Base-by-base conservation (phyloP, 2,888 invertebrate genomes). In the Mimas tiliae region DNA sequence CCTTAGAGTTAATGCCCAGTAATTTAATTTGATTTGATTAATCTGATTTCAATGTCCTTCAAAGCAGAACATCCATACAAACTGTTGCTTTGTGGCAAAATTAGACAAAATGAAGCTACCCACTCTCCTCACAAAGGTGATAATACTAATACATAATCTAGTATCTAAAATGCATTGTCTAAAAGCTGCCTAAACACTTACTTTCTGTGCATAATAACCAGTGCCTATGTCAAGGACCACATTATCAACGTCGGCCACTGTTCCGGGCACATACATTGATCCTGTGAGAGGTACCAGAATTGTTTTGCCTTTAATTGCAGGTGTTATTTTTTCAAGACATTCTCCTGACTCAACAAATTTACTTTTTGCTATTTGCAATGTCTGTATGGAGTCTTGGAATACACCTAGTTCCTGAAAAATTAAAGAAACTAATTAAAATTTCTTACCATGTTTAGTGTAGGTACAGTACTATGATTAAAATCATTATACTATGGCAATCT, bases 201-300 rank as follows among this genome's bases (percentile, higher is more conserved):
- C 98, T 95, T 98, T 98, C 89, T 99, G 97, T 21, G 97, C 97
- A 93, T 97, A 99, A 88, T 99, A 99, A 71, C 99, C 98, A 64
- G 99, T 99, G 64, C 99, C 99, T 82, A 99, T 96, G 88, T 99
- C 99, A 74, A 99, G 97, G 42, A 99, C 94, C 65, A 99, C 98
- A 86, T 96, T 96, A 65, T 97, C 95, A 45, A 97, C 95, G 83
- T 99, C 97, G 69, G 95, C 95, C 68, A 99, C 94, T 77, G 95
- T 95, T 1, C 99, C 99, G 51, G 98, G 97, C 52, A 99, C 98
- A 93, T 99, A 99, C 97, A 99, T 98, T 78, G 99, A 99, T 78
- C 98, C 97, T 14, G 99, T 99, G 14, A 99, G 94, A 0, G 99
- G 99, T 16, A 99, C 98, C 21, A 99, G 93, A 73, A 99, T 96